Conservation (phyloP, 2,113 vertebrate species). For the Corythoichthys haematopterus region DNA sequence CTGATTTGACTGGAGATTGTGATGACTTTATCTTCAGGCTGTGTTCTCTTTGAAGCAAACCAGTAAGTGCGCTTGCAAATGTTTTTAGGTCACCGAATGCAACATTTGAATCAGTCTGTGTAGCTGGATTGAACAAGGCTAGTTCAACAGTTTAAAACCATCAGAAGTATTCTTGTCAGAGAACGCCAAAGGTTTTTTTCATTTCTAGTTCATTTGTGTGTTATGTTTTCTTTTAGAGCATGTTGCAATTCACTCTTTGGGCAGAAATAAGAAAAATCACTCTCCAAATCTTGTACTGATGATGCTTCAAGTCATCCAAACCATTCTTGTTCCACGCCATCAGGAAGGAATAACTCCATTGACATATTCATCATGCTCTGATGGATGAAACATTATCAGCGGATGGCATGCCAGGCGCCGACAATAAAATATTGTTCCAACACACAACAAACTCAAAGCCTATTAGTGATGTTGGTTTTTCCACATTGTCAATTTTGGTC, state of each 20-base stretch:
- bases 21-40: slow-evolving; percentile 5
- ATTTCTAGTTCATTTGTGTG: neutral
- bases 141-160: slow-evolving; percentile 1
- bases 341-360: neutral
- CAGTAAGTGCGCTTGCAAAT: slow-evolving; percentile 2
- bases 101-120: slow-evolving; percentile 1
- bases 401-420: slow-evolving; percentile 12
- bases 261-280: neutral
- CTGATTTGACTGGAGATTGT: neutral
- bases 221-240: neutral
- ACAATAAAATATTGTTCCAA: slow-evolving; percentile 14
- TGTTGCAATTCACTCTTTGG: neutral
- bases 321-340: neutral
- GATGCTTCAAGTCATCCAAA: neutral
- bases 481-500: slow-evolving; percentile 45
- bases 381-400: slow-evolving; percentile 8
- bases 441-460: slow-evolving; percentile 34
- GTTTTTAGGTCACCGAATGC: slow-evolving; percentile 1
- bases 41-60: slow-evolving; percentile 4
- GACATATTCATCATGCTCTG: slow-evolving; percentile 5
- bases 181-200: neutral
- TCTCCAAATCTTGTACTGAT: too few species aligned
- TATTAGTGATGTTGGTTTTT: slow-evolving; percentile 43
- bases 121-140: slow-evolving; percentile 3
- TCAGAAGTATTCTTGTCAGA: neutral